Conservation (phyloP, 2,888 invertebrate genomes). For the Stomorhina lunata region DNA sequence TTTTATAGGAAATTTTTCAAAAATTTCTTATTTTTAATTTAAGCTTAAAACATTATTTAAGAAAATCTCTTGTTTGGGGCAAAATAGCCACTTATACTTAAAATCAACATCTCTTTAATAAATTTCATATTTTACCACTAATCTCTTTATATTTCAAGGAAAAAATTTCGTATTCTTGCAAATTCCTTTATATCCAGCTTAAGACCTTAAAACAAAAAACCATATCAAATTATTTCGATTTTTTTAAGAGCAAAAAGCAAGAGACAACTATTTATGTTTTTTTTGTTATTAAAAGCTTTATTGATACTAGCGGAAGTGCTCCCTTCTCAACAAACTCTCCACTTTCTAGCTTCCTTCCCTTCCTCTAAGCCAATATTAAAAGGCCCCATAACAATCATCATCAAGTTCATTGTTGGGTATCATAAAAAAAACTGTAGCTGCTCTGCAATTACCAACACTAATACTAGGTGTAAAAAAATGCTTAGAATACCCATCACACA, state of each 20-base stretch:
- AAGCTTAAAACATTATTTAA: no score
- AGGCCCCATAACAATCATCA: constrained; percentile 55
- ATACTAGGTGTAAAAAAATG: constrained; percentile 57
- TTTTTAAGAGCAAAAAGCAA: neutral
- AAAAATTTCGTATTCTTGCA: neutral
- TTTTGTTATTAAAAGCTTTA: neutral
- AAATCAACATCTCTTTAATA: no score
- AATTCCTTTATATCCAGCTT: neutral
- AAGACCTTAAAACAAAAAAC: neutral
- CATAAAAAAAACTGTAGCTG: constrained; percentile 50
- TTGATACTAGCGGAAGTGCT: neutral
- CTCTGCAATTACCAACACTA: constrained; percentile 55
- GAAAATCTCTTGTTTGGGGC: no score
- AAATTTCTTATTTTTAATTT: no score
- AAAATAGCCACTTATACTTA: no score
- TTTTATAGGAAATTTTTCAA: no score
- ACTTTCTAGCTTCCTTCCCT: neutral
- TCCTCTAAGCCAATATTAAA: constrained; percentile 17
- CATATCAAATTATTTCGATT: neutral
- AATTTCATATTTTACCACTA: no score
- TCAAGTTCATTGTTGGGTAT: constrained; percentile 34
- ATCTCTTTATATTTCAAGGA: no score
- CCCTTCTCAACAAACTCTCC: neutral
- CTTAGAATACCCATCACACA: neutral
- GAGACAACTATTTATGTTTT: neutral